Evolutionary conservation across 2,888 invertebrate genomes (phyloP).

Genomic region (Dynastes maya): DNA sequence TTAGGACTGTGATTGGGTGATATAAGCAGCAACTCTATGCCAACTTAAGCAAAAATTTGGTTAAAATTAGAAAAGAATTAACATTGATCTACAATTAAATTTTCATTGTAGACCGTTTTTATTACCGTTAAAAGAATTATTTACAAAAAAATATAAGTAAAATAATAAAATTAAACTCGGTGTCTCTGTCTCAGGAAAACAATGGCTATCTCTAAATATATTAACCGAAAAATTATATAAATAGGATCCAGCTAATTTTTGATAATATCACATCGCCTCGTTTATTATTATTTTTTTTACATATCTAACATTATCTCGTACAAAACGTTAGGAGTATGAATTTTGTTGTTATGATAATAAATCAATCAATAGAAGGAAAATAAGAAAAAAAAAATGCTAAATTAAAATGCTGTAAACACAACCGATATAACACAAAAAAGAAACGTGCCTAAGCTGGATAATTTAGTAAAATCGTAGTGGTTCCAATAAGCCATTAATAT

Average conservation of each 20-base stretch:
- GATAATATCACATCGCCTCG: neutral
- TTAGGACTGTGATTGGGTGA: slow-evolving; percentile 43
- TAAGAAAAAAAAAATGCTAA: neutral
- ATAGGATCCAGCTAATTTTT: slow-evolving; percentile 40
- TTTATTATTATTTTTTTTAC: slow-evolving; percentile 36
- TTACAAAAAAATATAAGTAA: neutral
- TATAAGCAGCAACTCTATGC: slow-evolving; percentile 35
- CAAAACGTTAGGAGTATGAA: slow-evolving; percentile 39
- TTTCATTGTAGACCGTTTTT: slow-evolving; percentile 22
- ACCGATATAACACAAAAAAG: slow-evolving; percentile 32
- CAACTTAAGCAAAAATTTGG: slow-evolving; percentile 39
- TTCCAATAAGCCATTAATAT: slow-evolving; percentile 39
- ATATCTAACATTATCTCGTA: slow-evolving; percentile 48
- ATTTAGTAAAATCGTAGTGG: slow-evolving; percentile 30
- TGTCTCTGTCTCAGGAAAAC: slow-evolving; percentile 51
- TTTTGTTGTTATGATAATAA: slow-evolving; percentile 1
- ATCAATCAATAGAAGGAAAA: slow-evolving; percentile 1
- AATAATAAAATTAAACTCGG: slow-evolving; percentile 23
- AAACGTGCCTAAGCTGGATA: slow-evolving; percentile 48
- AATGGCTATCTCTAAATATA: slow-evolving; percentile 46
- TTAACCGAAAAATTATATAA: slow-evolving; percentile 31
- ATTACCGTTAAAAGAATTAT: slow-evolving; percentile 16
- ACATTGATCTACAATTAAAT: neutral
- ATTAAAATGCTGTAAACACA: slow-evolving; percentile 20
- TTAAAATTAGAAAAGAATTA: neutral